Evolutionary conservation across 2,113 vertebrate genomes (phyloP).

Genomic region (Capreolus pygargus): DNA sequence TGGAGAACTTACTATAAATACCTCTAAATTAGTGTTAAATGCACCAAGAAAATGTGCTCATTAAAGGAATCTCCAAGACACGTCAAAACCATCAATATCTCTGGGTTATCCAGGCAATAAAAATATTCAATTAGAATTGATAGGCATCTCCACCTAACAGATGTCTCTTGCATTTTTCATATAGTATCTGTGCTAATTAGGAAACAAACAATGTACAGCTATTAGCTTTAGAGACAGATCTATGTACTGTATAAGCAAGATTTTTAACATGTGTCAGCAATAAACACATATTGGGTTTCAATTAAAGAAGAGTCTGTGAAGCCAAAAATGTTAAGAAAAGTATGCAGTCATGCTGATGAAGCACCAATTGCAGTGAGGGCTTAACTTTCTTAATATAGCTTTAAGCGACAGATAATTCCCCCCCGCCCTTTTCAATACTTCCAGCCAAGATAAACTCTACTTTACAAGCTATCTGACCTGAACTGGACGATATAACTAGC

Average conservation of each 20-base stretch:
- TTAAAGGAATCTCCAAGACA: conserved; percentile 34
- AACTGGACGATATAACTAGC: background rate
- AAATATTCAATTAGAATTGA: conserved; percentile 25
- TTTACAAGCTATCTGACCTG: background rate
- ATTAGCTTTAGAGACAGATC: conserved; percentile 51
- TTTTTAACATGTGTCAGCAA: conserved; percentile 68
- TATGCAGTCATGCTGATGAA: conserved; percentile 36
- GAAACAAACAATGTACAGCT: conserved; percentile 51
- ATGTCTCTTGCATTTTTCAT: conserved; percentile 52
- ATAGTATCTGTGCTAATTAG: conserved; percentile 58
- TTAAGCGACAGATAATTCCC: background rate
- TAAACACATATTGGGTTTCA: conserved; percentile 60
- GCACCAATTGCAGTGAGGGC: background rate
- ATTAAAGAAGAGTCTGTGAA: conserved; percentile 58
- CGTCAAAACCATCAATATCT: background rate
- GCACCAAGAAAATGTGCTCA: conserved; percentile 25
- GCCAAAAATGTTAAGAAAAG: conserved; percentile 49
- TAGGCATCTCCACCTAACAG: conserved; percentile 41
- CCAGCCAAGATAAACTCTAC: background rate
- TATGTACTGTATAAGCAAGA: conserved; percentile 51
- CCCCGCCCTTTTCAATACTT: background rate
- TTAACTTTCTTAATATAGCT: conserved; percentile 4
- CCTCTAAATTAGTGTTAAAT: conserved; percentile 30
- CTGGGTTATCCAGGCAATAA: background rate
- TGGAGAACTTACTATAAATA: conserved; percentile 15